These are phyloP conservation scores for Gymnothorax javanicus DNA, from an alignment of 2,797 vertebrate species.

Conservation along the genomic window DNA sequence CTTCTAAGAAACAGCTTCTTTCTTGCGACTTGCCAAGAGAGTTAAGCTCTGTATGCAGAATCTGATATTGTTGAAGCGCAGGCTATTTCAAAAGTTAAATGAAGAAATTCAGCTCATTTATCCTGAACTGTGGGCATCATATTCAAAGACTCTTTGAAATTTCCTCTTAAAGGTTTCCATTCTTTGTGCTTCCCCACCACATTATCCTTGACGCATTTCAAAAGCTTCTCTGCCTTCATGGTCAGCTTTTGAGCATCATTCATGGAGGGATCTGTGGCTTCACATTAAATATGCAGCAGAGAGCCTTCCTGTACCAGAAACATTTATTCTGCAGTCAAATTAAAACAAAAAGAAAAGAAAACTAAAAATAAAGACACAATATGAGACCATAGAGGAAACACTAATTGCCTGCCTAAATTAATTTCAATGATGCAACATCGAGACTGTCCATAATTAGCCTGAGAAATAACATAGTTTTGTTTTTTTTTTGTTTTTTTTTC, in stretches of 20 bases:
- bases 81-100: background rate
- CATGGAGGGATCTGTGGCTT: background rate
- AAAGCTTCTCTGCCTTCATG: background rate
- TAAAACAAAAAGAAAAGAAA: background rate
- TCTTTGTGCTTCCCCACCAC: background rate
- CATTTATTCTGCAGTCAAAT: slow-evolving; percentile 3
- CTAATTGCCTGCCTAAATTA: background rate
- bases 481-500: no score
- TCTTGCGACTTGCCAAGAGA: background rate
- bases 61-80: background rate
- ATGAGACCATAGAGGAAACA: background rate
- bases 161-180: background rate
- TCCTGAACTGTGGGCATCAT: background rate
- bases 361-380: background rate
- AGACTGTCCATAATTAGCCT: background rate
- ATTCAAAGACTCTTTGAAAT: background rate
- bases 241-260: background rate
- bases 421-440: background rate
- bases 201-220: background rate
- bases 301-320: background rate
- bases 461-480: no score
- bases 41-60: background rate
- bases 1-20: background rate
- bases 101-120: background rate
- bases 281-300: background rate